Evolutionary conservation across 2,797 vertebrate genomes (phyloP), one percentile per base, ranked within the genome.

Genomic region (Darevskia nairensis): DNA sequence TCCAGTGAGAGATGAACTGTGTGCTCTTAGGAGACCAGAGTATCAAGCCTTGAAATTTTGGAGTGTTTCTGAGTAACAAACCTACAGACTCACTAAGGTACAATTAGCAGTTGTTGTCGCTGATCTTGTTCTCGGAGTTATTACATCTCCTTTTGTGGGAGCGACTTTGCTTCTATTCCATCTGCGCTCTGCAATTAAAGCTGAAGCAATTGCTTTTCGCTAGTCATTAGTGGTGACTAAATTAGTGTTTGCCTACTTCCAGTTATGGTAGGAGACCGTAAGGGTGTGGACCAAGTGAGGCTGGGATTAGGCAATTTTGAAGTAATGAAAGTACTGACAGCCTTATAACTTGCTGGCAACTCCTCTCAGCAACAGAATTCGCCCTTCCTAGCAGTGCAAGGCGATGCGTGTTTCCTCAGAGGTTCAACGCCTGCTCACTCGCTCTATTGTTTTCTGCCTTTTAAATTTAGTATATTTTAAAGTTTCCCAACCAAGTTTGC

Each of bases 1-100:
- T 76, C 89, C 91, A 92, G 89, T 85, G 92, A 93, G 82, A 86
- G 90, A 32, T 85, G 86, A 87, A 87, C 32, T 75, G 17, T 78
- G 86, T 71, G 82, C 84, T 89, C 82, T 86, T 64, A 89, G 17
- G 79, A 87, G 90, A 84, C 78, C 88, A 86, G 89, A 93, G 83
- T 82, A 91, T 81, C 90, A 93, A 90, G 85, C 89, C 68, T 87
- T 79, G 72, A 87, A 89, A 80, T 29, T 81, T 80, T 80, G 39
- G 68, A 27, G 25, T 74, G 27, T 85, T 35, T 74, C 35, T n/a
- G 25, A 61, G 23, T 69, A 78, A 61, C 64, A 84, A 69, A 55
- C 27, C 50, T 55, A 15, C 50, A 55, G 50, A 77, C 72, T 21
- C 23, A 55, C 32, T 4, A 69, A 86, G 46, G 41, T 41, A 59